Conservation (phyloP, 2,888 invertebrate genomes). For the Smittia sp. region DNA sequence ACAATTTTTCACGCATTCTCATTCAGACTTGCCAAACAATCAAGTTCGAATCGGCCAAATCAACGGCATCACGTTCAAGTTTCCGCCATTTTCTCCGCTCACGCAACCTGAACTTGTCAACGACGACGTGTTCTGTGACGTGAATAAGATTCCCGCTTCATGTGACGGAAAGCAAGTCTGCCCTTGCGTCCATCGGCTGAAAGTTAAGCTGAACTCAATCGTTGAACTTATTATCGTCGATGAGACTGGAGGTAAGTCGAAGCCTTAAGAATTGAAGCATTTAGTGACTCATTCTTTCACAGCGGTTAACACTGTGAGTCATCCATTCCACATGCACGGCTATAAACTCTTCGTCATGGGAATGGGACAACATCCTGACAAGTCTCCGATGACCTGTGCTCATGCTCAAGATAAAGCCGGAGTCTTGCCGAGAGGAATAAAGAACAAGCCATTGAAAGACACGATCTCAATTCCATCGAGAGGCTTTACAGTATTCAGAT, state of each 20-base stretch:
- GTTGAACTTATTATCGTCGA: slow-evolving; percentile 43
- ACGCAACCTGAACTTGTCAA: slow-evolving; percentile 58
- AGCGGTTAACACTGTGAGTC: slow-evolving; percentile 48
- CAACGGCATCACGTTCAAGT: slow-evolving; percentile 72
- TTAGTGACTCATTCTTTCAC: background rate
- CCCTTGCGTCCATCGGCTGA: slow-evolving; percentile 46
- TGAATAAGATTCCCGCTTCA: slow-evolving; percentile 43
- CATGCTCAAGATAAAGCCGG: slow-evolving; percentile 45
- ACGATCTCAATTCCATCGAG: slow-evolving; percentile 49
- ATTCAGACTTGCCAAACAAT: background rate
- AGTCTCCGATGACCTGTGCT: slow-evolving; percentile 44
- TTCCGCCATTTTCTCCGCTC: slow-evolving; percentile 73
- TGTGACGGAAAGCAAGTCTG: slow-evolving; percentile 44
- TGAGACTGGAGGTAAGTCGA: slow-evolving; percentile 45
- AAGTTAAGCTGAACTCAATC: slow-evolving; percentile 45
- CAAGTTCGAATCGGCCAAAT: slow-evolving; percentile 54
- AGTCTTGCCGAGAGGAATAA: slow-evolving; percentile 42
- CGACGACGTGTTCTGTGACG: slow-evolving; percentile 48
- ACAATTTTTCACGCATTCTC: background rate
- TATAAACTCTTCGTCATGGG: slow-evolving; percentile 50
- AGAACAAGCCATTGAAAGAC: slow-evolving; percentile 47
- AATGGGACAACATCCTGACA: slow-evolving; percentile 45
- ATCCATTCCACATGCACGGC: slow-evolving; percentile 52
- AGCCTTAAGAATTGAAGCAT: background rate
- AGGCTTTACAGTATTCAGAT: slow-evolving; percentile 48